These are phyloP conservation scores for Mylabris phalerata DNA, from an alignment of 1,140 invertebrate genomes.

Conservation along the genomic window DNA sequence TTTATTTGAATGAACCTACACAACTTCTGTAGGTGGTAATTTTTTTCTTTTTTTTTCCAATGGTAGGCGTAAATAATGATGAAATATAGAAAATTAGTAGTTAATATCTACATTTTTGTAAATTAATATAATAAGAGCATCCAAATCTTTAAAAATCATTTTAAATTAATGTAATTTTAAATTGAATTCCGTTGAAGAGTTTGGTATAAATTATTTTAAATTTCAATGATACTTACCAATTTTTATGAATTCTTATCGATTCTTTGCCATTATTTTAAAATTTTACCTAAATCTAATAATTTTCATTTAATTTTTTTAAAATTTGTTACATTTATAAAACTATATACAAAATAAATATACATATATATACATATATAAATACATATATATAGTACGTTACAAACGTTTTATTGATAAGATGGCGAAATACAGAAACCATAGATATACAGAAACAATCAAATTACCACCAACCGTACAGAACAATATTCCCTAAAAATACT, in stretches of 20 bases:
- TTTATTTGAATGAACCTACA: slow-evolving; percentile 29
- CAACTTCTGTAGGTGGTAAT: slow-evolving; percentile 13
- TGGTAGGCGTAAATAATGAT: slow-evolving; percentile 8
- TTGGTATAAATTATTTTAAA: neutral
- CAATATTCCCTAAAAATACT: no score
- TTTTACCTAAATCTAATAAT: no score
- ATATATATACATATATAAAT: no score
- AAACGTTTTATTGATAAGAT: no score
- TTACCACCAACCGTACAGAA: no score
- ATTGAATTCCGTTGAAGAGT: slow-evolving; percentile 6
- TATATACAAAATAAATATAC: no score
- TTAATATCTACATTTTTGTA: neutral
- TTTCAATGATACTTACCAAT: slow-evolving; percentile 1
- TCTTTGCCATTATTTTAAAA: neutral
- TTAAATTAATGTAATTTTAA: slow-evolving; percentile 11
- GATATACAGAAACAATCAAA: no score
- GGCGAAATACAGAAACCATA: no score
- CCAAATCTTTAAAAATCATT: neutral
- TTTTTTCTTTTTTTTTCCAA: slow-evolving; percentile 2
- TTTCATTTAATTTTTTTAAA: no score
- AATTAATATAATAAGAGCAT: no score
- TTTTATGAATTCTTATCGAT: neutral
- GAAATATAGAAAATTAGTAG: slow-evolving; percentile 1
- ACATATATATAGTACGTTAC: no score
- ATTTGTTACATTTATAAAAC: no score